Base-by-base conservation (phyloP, 2,888 invertebrate genomes). In the Cephus pygmeus region DNA sequence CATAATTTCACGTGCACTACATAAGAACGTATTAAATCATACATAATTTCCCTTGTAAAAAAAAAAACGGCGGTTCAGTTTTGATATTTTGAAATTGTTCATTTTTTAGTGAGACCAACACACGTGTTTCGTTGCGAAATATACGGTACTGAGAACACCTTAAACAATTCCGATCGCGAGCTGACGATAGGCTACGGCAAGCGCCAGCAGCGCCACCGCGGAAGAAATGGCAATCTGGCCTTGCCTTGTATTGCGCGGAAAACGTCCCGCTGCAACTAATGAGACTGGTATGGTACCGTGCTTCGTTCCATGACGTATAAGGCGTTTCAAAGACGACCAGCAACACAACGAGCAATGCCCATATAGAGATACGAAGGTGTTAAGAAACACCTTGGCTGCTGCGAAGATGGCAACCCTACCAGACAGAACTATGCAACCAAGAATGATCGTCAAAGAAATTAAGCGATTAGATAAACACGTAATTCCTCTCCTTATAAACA, bases 341-440 rank as follows among this genome's bases (percentile, higher is more conserved):
- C 75, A 73, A 73, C 73, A 73, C 78, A 68, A 76, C 40, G 73
- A 73, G 75, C 78, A 68, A 76, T 68, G 73, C 75, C 85, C 85
- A 83, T 85, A 85, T 84, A 82, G 81, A 71, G 75, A 75, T 71
- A 73, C 76, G 69, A 83, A 85, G 84, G 85, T 84, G 86, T 81
- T 80, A 83, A 82, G 83, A 83, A 83, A 83, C 82, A 84, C 83
- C 85, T 83, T 81, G 80, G 77, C 73, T 12, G 31, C 56, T 35
- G 68, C 75, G 68, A 56, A 30, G 33, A 35, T 31, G 56, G 75
- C 36, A 36, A 30, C 35, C 56, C 23, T 31, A 73, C 73, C 31
- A 35, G 33, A 73, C 33, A 33, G n/a, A 4, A 33, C 69, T 69
- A 69, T 33, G 33, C 69, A 33, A n/a, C 69, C 30, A 69, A 11